Base-by-base conservation (phyloP, 2,797 vertebrate genomes). In the Megaceryle alcyon region DNA sequence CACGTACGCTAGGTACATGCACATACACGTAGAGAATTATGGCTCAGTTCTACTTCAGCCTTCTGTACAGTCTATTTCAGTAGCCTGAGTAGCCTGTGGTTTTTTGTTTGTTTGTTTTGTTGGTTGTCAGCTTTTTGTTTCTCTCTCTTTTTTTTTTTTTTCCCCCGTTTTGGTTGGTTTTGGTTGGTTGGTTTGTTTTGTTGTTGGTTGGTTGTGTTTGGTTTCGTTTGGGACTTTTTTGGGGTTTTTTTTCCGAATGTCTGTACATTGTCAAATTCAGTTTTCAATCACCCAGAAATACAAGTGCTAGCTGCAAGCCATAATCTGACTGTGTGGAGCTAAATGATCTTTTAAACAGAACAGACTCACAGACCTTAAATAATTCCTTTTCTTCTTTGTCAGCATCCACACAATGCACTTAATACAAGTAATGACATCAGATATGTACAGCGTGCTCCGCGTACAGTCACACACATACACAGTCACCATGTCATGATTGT, bases 331-430 rank as follows among this genome's bases (percentile, higher is more conserved):
- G 46, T 4, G 4, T 37, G 64, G 51, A 41, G 26, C 66, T 64
- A 84, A 96, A 90, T 65, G 51, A 93, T 93, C 73, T 92, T 86
- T 94, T 86, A 82, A 93, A 63, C 43, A 59, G 46, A 95, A 88
- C 84, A 79, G 48, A 73, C 48, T 66, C 90, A 84, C 49, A 86
- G 66, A 92, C 66, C 66, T 94, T 73, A 88, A 95, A 84, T 94
- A 94, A 95, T 94, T 92, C 63, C 63, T 84, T 91, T 84, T 90
- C 63, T 88, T 88, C 90, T 94, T 81, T 94, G 59, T 88, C 80
- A 91, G 70, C 51, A 71, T 61, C 79, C 63, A 41, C 68, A 86
- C 73, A 86, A 76, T 59, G 66, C 51, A n/a, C 39, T 83, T 87
- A 69, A 63, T 82, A 43, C 19, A 4, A 63, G 31, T 83, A 90